Evolutionary conservation across 2,797 vertebrate genomes (phyloP), one percentile per base, ranked within the genome.

Genomic region (Ptychadena robeensis): DNA sequence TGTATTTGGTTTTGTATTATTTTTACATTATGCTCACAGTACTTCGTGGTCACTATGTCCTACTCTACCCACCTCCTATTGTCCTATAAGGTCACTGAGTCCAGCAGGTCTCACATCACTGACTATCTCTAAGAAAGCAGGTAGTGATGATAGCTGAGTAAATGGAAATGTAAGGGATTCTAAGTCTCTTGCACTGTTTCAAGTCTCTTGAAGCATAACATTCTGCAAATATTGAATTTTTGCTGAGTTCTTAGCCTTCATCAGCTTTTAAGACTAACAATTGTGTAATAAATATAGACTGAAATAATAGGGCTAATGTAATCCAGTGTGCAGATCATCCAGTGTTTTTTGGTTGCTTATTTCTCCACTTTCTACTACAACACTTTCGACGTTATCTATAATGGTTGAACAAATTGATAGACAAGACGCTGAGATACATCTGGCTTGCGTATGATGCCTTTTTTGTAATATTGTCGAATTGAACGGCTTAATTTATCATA

Each of bases 391-490:
- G 38, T 0, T 79, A 96, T 28, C 59, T 95, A 99, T 79, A 98
- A 91, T 0, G 97, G 97, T 89, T 99, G 96, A 9, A 99, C 97
- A 0, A 99, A 99, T 93, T 99, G 98, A 90, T 99, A 99, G 83
- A 99, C 98, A 22, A 99, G 95, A 89, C 98, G 96, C 92, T 99
- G 98, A 61, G 98, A 99, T 89, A 98, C 94, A 79, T 98, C 97
- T 0, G 98, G 97, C 82, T 99, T 99, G 5, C 97, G 96, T 86
- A 99, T 99, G 91, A 99, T 99, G 31, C 98, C 98, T 87, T 99
- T 99, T 92, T 98, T 99, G 91, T 99, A 99, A 94, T 99, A 99
- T 90, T 99, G 98, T 59, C 98, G 96, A 90, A 99, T 99, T 88
- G 98, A 99, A 86, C 98, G 98, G 90, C 98, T 99, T 89, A 99